phyloP scores from a whole-genome alignment of 2,797 vertebrate species.

The Clarias fuscus region DNA sequence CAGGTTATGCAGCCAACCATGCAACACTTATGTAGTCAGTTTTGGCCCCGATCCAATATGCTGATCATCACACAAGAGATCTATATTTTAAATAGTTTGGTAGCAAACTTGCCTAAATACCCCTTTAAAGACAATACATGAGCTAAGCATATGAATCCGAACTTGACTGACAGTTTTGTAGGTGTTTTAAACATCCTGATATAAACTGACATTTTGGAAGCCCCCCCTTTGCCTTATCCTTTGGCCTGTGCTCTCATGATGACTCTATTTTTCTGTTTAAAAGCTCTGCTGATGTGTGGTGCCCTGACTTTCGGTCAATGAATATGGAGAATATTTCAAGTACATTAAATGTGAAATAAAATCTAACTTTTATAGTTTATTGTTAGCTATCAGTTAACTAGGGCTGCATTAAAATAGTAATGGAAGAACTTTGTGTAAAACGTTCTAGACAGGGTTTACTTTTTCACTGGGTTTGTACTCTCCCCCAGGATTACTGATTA shows the following conservation, averaged over 20 bases:
- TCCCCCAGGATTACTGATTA: not conserved
- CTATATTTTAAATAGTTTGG: not conserved
- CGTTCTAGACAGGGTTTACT: not conserved
- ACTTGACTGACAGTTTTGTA: not conserved
- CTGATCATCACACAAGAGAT: not conserved
- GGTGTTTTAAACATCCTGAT: not conserved
- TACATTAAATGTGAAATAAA: not conserved
- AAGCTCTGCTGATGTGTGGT: not conserved
- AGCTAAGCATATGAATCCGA: not conserved
- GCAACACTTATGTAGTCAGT: not conserved
- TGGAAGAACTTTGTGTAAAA: not conserved
- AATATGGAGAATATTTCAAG: not conserved
- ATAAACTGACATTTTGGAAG: not conserved
- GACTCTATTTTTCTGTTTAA: not conserved
- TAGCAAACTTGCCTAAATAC: not conserved
- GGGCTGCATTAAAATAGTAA: not conserved
- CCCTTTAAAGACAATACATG: not conserved
- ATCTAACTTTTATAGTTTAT: not conserved
- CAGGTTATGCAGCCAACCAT: not conserved
- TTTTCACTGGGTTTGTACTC: not conserved
- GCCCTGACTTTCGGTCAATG: not conserved
- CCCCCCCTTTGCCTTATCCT: not conserved
- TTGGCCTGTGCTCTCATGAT: not conserved
- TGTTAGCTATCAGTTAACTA: not conserved
- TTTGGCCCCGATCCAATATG: not conserved